These are phyloP conservation scores for Rhagoletis pomonella DNA, from an alignment of 1,140 invertebrate genomes.

Conservation along the genomic window DNA sequence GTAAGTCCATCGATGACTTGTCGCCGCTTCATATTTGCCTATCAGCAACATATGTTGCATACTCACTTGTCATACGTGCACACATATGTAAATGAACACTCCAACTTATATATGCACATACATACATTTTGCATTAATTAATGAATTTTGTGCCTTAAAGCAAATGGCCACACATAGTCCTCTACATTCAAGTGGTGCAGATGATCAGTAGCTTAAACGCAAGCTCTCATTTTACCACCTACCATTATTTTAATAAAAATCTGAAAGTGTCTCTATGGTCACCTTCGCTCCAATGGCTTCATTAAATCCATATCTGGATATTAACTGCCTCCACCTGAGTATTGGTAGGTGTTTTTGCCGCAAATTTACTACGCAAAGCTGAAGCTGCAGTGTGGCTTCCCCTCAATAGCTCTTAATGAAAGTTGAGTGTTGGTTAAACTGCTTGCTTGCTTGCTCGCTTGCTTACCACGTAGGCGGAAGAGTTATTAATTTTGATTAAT, in stretches of 20 bases:
- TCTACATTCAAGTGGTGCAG: background rate
- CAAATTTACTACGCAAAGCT: background rate
- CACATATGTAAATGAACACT: background rate
- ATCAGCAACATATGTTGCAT: constrained; percentile 42
- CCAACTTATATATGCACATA: background rate
- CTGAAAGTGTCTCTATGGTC: constrained; percentile 32
- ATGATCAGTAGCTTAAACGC: background rate
- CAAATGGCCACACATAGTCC: too few relatives aligned
- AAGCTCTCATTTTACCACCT: background rate
- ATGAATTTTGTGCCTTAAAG: constrained; percentile 30
- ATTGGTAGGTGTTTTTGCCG: background rate
- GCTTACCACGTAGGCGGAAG: background rate
- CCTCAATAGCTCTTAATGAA: background rate
- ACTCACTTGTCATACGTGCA: background rate
- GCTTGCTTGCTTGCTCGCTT: background rate
- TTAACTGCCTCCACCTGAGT: background rate
- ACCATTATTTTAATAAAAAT: constrained; percentile 21
- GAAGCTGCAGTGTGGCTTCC: background rate
- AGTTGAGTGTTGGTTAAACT: background rate
- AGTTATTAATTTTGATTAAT: constrained; percentile 51
- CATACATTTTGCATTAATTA: constrained; percentile 31
- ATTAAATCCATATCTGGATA: constrained; percentile 33
- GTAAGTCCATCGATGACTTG: background rate
- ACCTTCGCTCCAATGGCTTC: constrained; percentile 12
- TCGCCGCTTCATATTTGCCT: background rate